Conservation (phyloP, 2,113 vertebrate genomes). For the Sapajus apella region DNA sequence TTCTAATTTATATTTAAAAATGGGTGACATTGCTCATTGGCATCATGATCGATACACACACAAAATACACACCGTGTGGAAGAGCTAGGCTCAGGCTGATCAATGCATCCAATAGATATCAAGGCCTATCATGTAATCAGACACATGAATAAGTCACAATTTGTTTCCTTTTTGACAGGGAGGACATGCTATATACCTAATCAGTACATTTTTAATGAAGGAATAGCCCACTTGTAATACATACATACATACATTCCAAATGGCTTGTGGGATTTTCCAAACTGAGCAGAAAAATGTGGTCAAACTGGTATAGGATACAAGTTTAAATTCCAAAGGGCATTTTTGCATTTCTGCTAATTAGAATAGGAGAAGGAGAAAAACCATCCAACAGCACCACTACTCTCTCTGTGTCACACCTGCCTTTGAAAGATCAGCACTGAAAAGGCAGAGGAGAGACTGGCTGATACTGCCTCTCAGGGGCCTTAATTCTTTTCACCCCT, state of each 20-base stretch:
- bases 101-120: neutral
- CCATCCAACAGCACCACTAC: neutral
- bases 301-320: neutral
- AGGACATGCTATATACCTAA: neutral
- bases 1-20: neutral
- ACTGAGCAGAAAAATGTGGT: neutral
- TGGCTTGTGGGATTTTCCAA: neutral
- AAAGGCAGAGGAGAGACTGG: neutral
- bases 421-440: neutral
- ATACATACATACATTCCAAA: neutral
- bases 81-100: neutral
- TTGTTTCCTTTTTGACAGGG: neutral
- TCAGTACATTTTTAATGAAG: neutral
- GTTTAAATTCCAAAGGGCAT: neutral
- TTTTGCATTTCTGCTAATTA: neutral
- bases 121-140: neutral
- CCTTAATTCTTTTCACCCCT: neutral
- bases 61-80: neutral
- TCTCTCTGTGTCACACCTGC: neutral
- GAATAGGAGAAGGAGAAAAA: neutral
- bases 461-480: neutral
- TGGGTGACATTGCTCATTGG: neutral
- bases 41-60: too few relatives aligned
- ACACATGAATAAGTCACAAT: neutral
- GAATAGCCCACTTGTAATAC: neutral